Percentiles rank a stretch among this genome's conserved stretches.
Evolutionary conservation across 2,113 vertebrate species (phyloP).

Genomic region (Poeciliopsis prolifica): DNA sequence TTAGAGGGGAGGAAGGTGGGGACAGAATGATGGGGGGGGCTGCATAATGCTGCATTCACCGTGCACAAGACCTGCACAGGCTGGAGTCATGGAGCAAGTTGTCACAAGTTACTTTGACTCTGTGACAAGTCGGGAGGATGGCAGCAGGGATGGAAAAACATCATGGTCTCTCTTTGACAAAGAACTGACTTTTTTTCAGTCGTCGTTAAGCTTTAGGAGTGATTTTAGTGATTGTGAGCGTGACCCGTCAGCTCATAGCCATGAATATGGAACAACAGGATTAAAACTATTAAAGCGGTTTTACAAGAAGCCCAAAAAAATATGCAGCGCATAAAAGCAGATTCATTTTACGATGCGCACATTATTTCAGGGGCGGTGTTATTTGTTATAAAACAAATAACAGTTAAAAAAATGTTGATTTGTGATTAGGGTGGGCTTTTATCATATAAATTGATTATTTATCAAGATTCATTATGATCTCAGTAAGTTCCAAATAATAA

Average conservation of each 20-base stretch:
- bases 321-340: constrained; percentile 12
- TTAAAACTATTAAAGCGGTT: constrained; percentile 10
- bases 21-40: constrained; percentile 64
- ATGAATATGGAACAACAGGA: constrained; percentile 31
- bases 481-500: too few species aligned
- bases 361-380: background rate
- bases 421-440: too few species aligned
- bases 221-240: background rate
- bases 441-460: too few species aligned
- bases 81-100: constrained; percentile 53
- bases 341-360: constrained; percentile 22
- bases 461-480: too few species aligned
- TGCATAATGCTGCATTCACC: constrained; percentile 75
- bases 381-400: constrained; percentile 8
- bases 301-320: constrained; percentile 31
- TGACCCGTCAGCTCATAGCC: constrained; percentile 13
- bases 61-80: constrained; percentile 53
- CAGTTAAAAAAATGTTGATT: background rate
- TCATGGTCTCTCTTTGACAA: constrained; percentile 49
- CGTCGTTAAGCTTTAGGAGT: background rate
- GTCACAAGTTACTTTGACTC: constrained; percentile 64
- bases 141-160: constrained; percentile 39
- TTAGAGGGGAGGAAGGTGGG: constrained; percentile 62
- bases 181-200: constrained; percentile 23
- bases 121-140: constrained; percentile 64